Conservation (phyloP, 2,888 invertebrate genomes). For the Brenthis hecate region DNA sequence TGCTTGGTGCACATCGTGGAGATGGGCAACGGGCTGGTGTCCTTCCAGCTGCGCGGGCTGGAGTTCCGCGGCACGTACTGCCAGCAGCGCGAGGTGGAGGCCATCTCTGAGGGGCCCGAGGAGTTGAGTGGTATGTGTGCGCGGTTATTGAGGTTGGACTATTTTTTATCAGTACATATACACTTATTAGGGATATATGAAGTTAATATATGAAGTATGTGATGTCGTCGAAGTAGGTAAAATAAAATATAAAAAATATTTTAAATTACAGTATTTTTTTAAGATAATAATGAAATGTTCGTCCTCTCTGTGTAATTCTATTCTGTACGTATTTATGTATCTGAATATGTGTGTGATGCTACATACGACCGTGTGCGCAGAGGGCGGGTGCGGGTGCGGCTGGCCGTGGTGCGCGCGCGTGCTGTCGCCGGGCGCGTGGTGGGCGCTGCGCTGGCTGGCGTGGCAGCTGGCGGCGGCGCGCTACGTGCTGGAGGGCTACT, state of each 20-base stretch:
- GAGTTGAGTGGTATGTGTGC: slow-evolving; percentile 90
- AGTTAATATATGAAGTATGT: too few relatives aligned
- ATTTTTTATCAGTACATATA: too few relatives aligned
- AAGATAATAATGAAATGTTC: too few relatives aligned
- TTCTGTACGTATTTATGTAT: too few relatives aligned
- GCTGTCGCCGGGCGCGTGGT: slow-evolving; percentile 97
- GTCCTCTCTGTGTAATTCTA: too few relatives aligned
- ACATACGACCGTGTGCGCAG: slow-evolving; percentile 23
- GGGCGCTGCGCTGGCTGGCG: slow-evolving; percentile 97
- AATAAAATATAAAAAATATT: too few relatives aligned
- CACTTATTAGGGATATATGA: too few relatives aligned
- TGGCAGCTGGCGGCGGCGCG: slow-evolving; percentile 98
- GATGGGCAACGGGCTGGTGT: slow-evolving; percentile 98
- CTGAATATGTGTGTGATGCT: too few relatives aligned
- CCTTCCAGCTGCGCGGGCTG: slow-evolving; percentile 98
- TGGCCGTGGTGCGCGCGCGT: slow-evolving; percentile 90
- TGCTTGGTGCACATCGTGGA: slow-evolving; percentile 99
- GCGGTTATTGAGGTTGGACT: neutral
- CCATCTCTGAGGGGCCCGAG: slow-evolving; percentile 98
- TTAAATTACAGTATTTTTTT: too few relatives aligned
- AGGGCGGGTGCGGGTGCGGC: slow-evolving; percentile 47
- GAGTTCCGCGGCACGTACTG: slow-evolving; percentile 99
- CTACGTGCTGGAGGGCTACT: slow-evolving; percentile 99
- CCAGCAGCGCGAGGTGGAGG: slow-evolving; percentile 99
- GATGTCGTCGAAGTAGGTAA: too few relatives aligned